phyloP scores from a whole-genome alignment of 2,113 vertebrate species.

The Otus sunia region DNA sequence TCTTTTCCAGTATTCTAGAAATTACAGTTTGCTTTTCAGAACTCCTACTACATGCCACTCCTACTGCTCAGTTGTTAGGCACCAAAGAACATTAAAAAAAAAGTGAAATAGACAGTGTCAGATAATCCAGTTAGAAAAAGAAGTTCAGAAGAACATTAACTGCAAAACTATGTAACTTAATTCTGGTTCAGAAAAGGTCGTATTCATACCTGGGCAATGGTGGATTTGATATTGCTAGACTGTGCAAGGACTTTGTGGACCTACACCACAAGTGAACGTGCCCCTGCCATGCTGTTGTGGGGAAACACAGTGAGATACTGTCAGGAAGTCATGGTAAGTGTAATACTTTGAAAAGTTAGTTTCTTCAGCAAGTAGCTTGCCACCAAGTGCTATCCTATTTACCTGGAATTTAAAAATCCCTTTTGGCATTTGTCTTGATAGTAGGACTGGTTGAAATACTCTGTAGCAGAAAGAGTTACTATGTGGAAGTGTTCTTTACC shows the following conservation, averaged over 20 bases:
- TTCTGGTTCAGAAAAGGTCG: not conserved
- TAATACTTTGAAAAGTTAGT: not conserved
- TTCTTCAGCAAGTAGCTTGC: not conserved
- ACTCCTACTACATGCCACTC: not conserved
- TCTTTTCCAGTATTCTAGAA: not conserved
- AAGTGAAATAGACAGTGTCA: not conserved
- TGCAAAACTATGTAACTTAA: not conserved
- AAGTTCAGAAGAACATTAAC: not conserved
- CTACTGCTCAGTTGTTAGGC: not conserved
- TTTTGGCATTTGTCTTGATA: not conserved
- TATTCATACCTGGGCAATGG: not conserved
- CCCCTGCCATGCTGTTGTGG: too few relatives aligned
- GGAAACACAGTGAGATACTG: not conserved
- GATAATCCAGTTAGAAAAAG: not conserved
- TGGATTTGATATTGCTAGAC: not conserved
- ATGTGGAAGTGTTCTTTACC: not conserved
- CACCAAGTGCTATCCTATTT: not conserved
- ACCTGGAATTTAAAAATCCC: not conserved
- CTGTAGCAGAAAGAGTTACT: not conserved
- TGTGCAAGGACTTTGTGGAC: not conserved
- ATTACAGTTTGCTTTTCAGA: slow-evolving; percentile 1
- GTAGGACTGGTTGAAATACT: not conserved
- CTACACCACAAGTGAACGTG: not conserved
- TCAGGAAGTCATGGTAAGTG: not conserved
- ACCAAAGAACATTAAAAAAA: not conserved